These are phyloP conservation scores for Hyperopisus bebe DNA, from an alignment of 2,113 vertebrate genomes.

Conservation along the genomic window DNA sequence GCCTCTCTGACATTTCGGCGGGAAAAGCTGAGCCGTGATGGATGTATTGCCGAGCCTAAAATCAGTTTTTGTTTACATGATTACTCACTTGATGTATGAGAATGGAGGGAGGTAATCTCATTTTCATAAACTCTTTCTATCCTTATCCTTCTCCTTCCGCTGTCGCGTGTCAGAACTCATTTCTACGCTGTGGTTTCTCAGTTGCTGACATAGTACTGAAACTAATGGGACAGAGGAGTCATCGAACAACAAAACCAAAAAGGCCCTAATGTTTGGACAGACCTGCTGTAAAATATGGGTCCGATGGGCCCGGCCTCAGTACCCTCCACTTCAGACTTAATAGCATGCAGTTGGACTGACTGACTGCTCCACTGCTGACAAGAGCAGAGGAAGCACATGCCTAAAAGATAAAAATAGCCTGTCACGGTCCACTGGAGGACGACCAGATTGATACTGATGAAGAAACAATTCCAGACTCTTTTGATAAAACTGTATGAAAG, in stretches of 20 bases:
- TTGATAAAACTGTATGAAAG: background rate
- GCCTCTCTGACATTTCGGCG: background rate
- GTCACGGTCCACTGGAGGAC: slow-evolving; percentile 2
- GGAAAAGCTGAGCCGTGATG: background rate
- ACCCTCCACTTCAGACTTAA: slow-evolving; percentile 26
- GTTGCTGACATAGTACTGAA: background rate
- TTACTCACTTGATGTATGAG: slow-evolving; percentile 6
- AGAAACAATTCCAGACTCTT: background rate
- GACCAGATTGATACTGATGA: background rate
- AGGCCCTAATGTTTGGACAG: slow-evolving; percentile 46
- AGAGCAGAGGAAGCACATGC: slow-evolving; percentile 33
- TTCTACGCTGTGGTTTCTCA: background rate
- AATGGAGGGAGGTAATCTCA: background rate
- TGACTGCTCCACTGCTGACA: slow-evolving; percentile 38
- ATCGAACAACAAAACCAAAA: background rate
- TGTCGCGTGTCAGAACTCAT: background rate
- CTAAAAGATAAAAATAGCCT: slow-evolving; percentile 1
- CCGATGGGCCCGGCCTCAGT: slow-evolving; percentile 44
- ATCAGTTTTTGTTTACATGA: background rate
- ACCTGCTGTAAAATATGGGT: slow-evolving; percentile 23
- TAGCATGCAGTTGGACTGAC: slow-evolving; percentile 37
- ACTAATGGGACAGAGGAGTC: background rate
- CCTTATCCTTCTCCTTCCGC: background rate
- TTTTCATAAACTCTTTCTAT: background rate
- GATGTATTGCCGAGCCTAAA: background rate